Evolutionary conservation across 2,888 invertebrate species (phyloP).

Genomic region (Rhamnusium bicolor): DNA sequence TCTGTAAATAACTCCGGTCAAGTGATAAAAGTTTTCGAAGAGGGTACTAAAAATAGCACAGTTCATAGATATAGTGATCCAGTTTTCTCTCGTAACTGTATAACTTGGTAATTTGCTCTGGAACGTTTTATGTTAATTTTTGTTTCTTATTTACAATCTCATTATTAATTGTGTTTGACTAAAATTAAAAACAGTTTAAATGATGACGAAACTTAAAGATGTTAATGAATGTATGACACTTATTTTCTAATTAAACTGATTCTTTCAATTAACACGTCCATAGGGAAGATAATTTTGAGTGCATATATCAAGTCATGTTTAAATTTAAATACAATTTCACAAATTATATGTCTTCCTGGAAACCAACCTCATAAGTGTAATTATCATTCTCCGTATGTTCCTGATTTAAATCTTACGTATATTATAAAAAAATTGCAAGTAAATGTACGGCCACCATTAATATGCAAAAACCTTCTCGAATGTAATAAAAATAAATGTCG

Average conservation of each 20-base stretch:
- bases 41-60: background rate
- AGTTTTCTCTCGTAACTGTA: conserved; percentile 6
- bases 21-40: background rate
- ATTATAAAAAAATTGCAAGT: conserved; percentile 34
- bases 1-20: background rate
- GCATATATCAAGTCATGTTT: background rate
- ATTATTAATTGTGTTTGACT: conserved; percentile 44
- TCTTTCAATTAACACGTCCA: conserved; percentile 49
- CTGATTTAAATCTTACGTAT: conserved; percentile 33
- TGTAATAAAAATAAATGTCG: conserved; percentile 55
- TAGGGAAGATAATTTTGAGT: conserved; percentile 29
- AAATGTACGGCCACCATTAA: conserved; percentile 28
- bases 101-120: conserved; percentile 23
- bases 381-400: conserved; percentile 24
- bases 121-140: conserved; percentile 29
- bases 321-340: conserved; percentile 25
- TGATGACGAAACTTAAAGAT: conserved; percentile 50
- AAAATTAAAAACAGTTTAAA: conserved; percentile 46
- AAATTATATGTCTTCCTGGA: conserved; percentile 23
- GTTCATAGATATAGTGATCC: background rate
- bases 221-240: conserved; percentile 55
- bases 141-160: conserved; percentile 32
- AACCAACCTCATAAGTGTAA: conserved; percentile 22
- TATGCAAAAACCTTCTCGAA: conserved; percentile 27
- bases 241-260: conserved; percentile 53